Percentiles rank a stretch among this genome's conserved stretches.
These are phyloP conservation scores for Rousettus madagascariensis DNA, from an alignment of 2,797 vertebrate species.

Conservation along the genomic window DNA sequence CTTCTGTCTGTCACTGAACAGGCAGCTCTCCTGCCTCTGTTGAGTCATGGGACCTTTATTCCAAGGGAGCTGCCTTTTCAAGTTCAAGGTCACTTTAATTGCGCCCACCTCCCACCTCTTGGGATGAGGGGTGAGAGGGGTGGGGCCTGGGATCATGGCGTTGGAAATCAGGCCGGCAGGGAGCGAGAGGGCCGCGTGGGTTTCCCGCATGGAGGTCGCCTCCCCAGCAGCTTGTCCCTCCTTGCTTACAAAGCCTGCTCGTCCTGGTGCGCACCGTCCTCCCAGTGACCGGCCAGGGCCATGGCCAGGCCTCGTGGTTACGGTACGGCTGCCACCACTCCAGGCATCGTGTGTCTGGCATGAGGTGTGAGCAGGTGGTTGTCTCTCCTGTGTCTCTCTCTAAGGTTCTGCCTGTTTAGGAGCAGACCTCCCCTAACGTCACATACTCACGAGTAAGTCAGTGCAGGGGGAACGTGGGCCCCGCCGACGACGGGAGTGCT, in stretches of 20 bases:
- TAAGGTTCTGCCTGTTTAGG: neutral
- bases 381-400: neutral
- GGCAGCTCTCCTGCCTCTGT: neutral
- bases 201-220: neutral
- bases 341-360: neutral
- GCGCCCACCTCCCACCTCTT: neutral
- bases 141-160: neutral
- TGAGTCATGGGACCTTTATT: neutral
- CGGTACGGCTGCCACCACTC: neutral
- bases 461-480: accelerated
- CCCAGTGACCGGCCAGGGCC: no score
- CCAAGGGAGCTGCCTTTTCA: neutral
- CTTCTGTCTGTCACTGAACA: neutral
- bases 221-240: neutral
- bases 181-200: neutral
- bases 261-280: neutral
- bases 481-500: accelerated
- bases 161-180: neutral
- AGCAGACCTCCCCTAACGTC: neutral
- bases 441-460: accelerated
- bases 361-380: neutral
- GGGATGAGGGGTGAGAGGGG: neutral
- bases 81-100: neutral
- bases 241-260: neutral
- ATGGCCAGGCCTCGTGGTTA: neutral